Base-by-base conservation (phyloP, 2,113 vertebrate species). In the Hystrix brachyura region DNA sequence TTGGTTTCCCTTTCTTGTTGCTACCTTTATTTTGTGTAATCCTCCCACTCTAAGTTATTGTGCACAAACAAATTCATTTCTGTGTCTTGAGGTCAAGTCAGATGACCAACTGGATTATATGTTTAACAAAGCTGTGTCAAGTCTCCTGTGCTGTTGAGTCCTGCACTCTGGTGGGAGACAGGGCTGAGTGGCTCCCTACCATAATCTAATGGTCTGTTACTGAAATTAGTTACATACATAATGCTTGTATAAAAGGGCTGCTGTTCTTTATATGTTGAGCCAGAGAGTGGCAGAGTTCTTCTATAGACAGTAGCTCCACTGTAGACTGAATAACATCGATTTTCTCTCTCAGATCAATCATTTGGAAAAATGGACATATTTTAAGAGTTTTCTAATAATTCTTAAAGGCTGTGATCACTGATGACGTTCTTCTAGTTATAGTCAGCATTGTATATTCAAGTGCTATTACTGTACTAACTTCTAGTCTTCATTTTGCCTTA, bases 11-110 rank as follows among this genome's bases (percentile, higher is more conserved):
- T 91, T 93, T 93, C 82, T 78, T 86, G n/a, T 93, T 94, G 4
- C 32, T 97, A 80, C 15, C 32, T 92, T 88, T 93, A 94, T 34
- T 94, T 94, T 87, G 62, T 48, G 12, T 74, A 92, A 91, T 96
- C 94, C 38, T 94, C 15, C 48, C 65, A 85, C 43, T 91, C 25
- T 69, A 69, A 62, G 53, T 87, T 90, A 90, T 53, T 93, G 21
- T 94, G 38, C n/a, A 96, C 21, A 86, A 84, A 87, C 38, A 65
- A 69, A 64, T 92, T 87, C 14, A 89, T 93, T 97, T 93, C 65
- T 78, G 27, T 92, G 38, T 74, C 67, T 84, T 79, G 48, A 94
- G 88, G 43, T 48, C 46, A 94, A 90, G 65, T 89, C 72, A 95
- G 8, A 78, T 82, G 57, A 72, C 80, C 19, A 93, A 34, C 48